These are phyloP conservation scores for Ophonus ardosiacus DNA, from an alignment of 2,888 invertebrate species.

Conservation along the genomic window DNA sequence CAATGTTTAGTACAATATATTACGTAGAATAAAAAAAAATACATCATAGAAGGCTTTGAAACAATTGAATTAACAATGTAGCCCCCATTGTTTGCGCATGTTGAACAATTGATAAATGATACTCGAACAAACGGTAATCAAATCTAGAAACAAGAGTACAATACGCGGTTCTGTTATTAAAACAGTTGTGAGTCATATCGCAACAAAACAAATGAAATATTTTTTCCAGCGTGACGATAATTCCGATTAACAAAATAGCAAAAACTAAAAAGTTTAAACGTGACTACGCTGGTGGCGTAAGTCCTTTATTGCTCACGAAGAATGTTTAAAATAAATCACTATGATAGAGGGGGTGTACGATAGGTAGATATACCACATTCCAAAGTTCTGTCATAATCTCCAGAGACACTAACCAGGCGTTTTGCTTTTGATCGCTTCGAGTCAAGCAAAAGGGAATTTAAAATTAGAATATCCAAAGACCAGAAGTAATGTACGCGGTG, in stretches of 20 bases:
- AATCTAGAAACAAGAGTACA: conserved; percentile 8
- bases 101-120: conserved; percentile 28
- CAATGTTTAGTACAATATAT: too few species aligned
- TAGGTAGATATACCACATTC: conserved; percentile 59
- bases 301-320: conserved; percentile 31
- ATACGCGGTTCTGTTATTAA: conserved; percentile 29
- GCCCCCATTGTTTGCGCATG: background rate
- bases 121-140: background rate
- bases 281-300: conserved; percentile 30
- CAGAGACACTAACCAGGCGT: conserved; percentile 15
- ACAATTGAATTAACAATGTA: background rate
- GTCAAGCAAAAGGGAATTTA: conserved; percentile 49
- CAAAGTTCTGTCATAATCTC: conserved; percentile 50
- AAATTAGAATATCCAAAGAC: background rate
- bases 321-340: conserved; percentile 56
- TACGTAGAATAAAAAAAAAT: too few species aligned
- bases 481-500: background rate
- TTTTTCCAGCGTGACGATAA: conserved; percentile 28
- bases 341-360: conserved; percentile 24
- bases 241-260: conserved; percentile 48
- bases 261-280: conserved; percentile 26
- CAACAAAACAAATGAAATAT: conserved; percentile 19
- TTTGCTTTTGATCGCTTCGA: background rate
- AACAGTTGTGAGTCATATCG: conserved; percentile 26
- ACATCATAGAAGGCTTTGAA: background rate